Percentiles rank a stretch among this genome's conserved stretches.
These are phyloP conservation scores for Drepanosiphum platanoidis DNA, from an alignment of 2,888 invertebrate genomes.

Conservation along the genomic window DNA sequence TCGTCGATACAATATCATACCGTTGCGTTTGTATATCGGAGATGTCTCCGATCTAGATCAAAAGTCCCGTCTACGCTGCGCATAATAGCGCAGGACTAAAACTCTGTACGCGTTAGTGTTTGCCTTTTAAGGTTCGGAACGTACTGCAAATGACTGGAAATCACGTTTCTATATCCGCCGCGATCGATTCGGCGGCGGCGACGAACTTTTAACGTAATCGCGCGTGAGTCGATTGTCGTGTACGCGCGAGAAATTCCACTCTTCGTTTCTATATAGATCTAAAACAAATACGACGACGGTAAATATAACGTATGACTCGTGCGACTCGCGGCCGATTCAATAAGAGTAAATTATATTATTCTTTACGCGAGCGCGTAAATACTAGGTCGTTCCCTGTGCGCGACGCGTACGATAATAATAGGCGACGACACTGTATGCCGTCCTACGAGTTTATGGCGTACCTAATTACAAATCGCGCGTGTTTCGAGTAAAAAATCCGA, in stretches of 20 bases:
- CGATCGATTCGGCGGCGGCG: neutral
- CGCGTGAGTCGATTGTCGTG: neutral
- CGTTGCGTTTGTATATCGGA: neutral
- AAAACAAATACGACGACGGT: neutral
- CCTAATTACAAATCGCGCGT: no score
- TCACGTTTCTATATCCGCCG: constrained; percentile 5
- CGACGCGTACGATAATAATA: no score
- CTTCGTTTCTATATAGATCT: neutral
- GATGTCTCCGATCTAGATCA: neutral
- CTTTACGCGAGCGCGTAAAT: no score
- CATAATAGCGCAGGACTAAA: no score
- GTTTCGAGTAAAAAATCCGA: no score
- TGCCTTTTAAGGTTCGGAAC: constrained; percentile 19
- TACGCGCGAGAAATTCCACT: neutral
- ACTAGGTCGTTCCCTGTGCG: no score
- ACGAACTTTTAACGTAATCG: neutral
- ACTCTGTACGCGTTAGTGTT: neutral
- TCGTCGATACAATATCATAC: no score
- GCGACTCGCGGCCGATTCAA: neutral
- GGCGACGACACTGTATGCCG: no score
- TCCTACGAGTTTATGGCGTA: no score
- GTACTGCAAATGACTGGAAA: constrained; percentile 10
- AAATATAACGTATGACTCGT: no score
- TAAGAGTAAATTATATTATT: no score
- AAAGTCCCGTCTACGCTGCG: neutral